Conservation (phyloP, 2,797 vertebrate species). For the Catharus ustulatus region DNA sequence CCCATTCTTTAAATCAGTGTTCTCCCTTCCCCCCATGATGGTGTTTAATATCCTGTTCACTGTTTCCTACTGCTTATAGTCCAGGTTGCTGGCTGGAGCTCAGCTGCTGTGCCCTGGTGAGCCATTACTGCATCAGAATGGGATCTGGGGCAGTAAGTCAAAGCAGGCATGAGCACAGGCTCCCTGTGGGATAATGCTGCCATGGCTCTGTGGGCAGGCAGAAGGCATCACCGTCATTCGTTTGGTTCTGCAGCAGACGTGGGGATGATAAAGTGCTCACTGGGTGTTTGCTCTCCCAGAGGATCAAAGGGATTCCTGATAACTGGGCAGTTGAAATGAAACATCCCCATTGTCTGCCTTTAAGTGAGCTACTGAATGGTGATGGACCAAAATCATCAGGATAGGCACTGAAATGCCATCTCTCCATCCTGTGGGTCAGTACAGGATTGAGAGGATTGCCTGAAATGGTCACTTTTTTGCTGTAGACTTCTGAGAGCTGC, state of each 20-base stretch:
- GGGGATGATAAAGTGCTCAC: neutral
- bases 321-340: neutral
- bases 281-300: conserved; percentile 1
- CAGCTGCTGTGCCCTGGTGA: conserved; percentile 44
- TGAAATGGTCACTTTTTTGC: neutral
- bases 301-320: conserved; percentile 28
- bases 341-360: neutral
- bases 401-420: neutral
- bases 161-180: neutral
- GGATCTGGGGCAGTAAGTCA: neutral
- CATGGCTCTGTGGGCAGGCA: neutral
- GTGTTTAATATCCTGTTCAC: conserved; percentile 25
- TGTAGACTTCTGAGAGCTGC: neutral
- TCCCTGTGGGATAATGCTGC: neutral
- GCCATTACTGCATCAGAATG: neutral
- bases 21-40: neutral
- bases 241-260: neutral
- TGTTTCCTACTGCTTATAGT: neutral
- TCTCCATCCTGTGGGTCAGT: neutral
- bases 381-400: neutral
- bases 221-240: conserved; percentile 6
- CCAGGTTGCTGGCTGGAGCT: conserved; percentile 20
- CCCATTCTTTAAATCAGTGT: neutral
- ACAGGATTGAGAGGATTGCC: neutral
- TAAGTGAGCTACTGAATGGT: neutral